Percentiles rank a stretch among this genome's conserved stretches.
phyloP scores from a whole-genome alignment of 2,113 vertebrate species.

The Sarotherodon lohbergeri region DNA sequence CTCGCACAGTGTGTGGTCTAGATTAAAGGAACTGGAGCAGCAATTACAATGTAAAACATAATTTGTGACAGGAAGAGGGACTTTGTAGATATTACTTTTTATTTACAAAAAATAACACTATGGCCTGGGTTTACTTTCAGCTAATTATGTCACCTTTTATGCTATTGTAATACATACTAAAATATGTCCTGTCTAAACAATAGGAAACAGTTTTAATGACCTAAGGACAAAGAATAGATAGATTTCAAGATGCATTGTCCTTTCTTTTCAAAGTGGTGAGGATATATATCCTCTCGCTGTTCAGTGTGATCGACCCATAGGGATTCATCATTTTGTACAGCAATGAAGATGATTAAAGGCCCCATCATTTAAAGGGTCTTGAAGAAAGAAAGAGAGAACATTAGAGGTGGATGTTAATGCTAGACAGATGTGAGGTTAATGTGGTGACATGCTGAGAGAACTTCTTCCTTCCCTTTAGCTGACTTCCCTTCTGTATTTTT shows the following conservation, averaged over 20 bases:
- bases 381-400: constrained; percentile 5
- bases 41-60: background rate
- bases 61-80: background rate
- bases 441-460: constrained; percentile 25
- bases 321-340: constrained; percentile 39
- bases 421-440: constrained; percentile 40
- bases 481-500: background rate
- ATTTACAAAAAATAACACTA: background rate
- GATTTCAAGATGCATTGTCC: background rate
- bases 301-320: background rate
- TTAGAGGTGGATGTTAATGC: constrained; percentile 14
- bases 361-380: constrained; percentile 12
- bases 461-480: background rate
- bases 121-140: background rate
- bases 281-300: background rate
- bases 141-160: background rate
- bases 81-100: background rate
- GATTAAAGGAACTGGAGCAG: background rate
- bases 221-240: constrained; percentile 2
- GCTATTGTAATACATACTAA: background rate
- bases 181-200: background rate
- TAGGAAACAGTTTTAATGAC: background rate
- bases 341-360: constrained; percentile 30
- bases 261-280: constrained; percentile 10
- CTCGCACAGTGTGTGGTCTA: background rate